phyloP scores from a whole-genome alignment of 2,113 vertebrate species.

The Centropus unirufus region DNA sequence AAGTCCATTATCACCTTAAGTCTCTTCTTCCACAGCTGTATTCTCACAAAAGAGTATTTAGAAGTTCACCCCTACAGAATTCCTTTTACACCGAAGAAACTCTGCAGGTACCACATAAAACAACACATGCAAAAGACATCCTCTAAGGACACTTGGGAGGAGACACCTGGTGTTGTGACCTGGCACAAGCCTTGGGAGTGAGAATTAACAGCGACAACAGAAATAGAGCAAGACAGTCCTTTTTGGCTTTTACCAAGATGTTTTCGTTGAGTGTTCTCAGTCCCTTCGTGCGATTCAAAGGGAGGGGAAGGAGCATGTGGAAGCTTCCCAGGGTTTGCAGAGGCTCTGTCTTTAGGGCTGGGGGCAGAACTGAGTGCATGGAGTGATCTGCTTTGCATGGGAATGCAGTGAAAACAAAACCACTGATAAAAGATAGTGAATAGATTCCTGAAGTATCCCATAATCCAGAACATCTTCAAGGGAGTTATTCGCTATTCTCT shows the following conservation, averaged over 20 bases:
- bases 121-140: background rate
- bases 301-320: background rate
- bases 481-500: background rate
- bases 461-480: background rate
- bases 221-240: background rate
- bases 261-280: background rate
- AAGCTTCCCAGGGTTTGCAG: background rate
- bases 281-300: background rate
- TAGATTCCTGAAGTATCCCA: background rate
- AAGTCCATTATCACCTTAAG: background rate
- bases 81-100: background rate
- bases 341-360: background rate
- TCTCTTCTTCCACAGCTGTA: background rate
- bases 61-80: background rate
- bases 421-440: fast-evolving
- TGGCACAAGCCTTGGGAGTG: background rate
- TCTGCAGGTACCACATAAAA: background rate
- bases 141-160: background rate
- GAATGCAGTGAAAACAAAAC: background rate
- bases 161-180: background rate
- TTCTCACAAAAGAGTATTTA: background rate
- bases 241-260: background rate
- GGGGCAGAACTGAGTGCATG: background rate
- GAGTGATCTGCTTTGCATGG: background rate
- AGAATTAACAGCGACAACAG: background rate